phyloP scores from a whole-genome alignment of 2,797 vertebrate species.

The Decapterus maruadsi region DNA sequence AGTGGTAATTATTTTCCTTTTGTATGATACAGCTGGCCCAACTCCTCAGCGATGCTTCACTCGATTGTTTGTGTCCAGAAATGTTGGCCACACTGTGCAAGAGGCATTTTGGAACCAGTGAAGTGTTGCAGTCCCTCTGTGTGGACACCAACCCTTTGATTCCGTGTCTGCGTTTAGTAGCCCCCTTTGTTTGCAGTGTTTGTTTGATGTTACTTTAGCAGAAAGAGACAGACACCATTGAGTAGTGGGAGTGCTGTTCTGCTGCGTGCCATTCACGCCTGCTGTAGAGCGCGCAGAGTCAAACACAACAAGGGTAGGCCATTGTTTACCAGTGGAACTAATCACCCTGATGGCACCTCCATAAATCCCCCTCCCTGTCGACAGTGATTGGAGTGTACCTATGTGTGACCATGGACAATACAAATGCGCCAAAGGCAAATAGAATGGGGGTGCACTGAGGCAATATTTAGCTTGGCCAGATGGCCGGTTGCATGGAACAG shows the following conservation, averaged over 20 bases:
- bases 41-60: constrained; percentile 54
- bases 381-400: constrained; percentile 85
- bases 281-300: constrained; percentile 81
- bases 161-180: constrained; percentile 72
- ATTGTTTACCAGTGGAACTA: constrained; percentile 86
- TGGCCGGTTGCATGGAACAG: constrained; percentile 84
- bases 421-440: constrained; percentile 87
- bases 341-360: constrained; percentile 86
- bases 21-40: constrained; percentile 62
- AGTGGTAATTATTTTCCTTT: constrained; percentile 69
- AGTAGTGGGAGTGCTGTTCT: constrained; percentile 79
- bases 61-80: constrained; percentile 73
- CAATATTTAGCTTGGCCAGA: constrained; percentile 91
- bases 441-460: constrained; percentile 86
- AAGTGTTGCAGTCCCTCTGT: constrained; percentile 67
- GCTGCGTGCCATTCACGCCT: constrained; percentile 82
- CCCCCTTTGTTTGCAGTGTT: constrained; percentile 81
- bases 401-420: constrained; percentile 86
- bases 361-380: constrained; percentile 83
- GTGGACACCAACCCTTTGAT: constrained; percentile 77
- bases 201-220: constrained; percentile 85
- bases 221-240: constrained; percentile 83
- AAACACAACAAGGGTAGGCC: constrained; percentile 81
- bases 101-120: constrained; percentile 70
- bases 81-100: constrained; percentile 59